A percentile compares a stretch with the other conserved stretches of the same genome.
Evolutionary conservation across 1,140 invertebrate species (phyloP).

Genomic region (Pemphigus obesinymphae): DNA sequence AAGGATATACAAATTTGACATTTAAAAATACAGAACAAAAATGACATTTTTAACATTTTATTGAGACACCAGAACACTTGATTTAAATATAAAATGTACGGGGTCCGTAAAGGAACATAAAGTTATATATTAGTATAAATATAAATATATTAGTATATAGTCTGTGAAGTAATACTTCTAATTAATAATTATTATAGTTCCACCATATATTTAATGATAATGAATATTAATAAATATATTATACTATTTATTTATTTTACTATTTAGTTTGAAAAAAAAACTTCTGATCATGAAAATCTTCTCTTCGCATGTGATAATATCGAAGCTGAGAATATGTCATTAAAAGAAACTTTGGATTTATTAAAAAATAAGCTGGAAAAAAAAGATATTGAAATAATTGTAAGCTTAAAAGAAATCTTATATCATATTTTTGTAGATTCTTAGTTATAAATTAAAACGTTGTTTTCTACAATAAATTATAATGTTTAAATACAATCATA

Average conservation of each 20-base stretch:
- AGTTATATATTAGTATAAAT: too few species aligned
- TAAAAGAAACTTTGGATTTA: neutral
- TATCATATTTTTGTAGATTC: neutral
- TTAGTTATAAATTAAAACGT: neutral
- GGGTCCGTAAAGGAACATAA: too few species aligned
- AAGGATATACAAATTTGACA: too few species aligned
- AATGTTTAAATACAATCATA: neutral
- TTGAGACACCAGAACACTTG: too few species aligned
- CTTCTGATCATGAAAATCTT: neutral
- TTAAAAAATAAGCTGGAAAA: neutral
- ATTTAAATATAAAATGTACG: too few species aligned
- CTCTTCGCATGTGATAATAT: neutral
- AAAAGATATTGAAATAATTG: slow-evolving; percentile 6
- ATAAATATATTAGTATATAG: too few species aligned
- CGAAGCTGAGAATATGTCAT: neutral
- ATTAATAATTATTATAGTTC: too few species aligned
- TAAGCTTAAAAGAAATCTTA: neutral
- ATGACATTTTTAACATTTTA: too few species aligned
- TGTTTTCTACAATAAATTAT: neutral
- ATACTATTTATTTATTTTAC: neutral
- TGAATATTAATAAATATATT: too few species aligned
- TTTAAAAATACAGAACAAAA: too few species aligned
- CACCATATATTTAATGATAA: too few species aligned
- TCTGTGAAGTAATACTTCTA: too few species aligned
- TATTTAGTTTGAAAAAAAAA: slow-evolving; percentile 27